Conservation (phyloP, 2,888 invertebrate species). For the Mythimna albipuncta region DNA sequence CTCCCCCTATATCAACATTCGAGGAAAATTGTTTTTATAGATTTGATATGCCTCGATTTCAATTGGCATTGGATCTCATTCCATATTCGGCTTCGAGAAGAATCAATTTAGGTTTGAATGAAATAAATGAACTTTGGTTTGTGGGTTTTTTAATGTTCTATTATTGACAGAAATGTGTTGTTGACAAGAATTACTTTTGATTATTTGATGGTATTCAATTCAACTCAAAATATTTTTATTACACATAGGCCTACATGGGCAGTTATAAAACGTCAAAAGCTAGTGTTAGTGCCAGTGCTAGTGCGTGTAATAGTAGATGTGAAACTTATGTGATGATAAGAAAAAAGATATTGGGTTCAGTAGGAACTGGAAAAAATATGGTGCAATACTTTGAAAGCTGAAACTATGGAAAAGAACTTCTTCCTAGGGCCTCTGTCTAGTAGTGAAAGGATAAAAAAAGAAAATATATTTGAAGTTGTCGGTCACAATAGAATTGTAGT, state of each 20-base stretch:
- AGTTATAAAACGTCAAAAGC: no score
- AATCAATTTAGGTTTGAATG: slow-evolving; percentile 84
- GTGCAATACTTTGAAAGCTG: background rate
- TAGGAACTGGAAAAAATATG: background rate
- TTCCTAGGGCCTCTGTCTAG: no score
- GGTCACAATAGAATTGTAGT: background rate
- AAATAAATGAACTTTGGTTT: slow-evolving; percentile 67
- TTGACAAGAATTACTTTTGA: background rate
- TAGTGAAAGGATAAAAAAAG: background rate
- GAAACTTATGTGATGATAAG: background rate
- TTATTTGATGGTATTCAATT: background rate
- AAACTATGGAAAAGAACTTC: background rate
- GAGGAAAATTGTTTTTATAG: slow-evolving; percentile 88
- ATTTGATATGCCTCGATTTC: slow-evolving; percentile 89
- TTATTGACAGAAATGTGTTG: slow-evolving; percentile 71
- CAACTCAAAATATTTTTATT: no score
- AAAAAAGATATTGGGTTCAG: background rate
- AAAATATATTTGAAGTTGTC: background rate
- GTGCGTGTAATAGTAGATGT: no score
- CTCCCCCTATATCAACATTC: slow-evolving; percentile 81
- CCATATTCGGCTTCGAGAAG: slow-evolving; percentile 75
- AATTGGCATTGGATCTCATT: slow-evolving; percentile 82
- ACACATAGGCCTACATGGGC: no score
- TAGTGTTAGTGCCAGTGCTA: no score
- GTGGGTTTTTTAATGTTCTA: slow-evolving; percentile 76